Evolutionary conservation across 2,797 vertebrate species (phyloP), one percentile per base, ranked within the genome.

Genomic region (Poeciliopsis infans): DNA sequence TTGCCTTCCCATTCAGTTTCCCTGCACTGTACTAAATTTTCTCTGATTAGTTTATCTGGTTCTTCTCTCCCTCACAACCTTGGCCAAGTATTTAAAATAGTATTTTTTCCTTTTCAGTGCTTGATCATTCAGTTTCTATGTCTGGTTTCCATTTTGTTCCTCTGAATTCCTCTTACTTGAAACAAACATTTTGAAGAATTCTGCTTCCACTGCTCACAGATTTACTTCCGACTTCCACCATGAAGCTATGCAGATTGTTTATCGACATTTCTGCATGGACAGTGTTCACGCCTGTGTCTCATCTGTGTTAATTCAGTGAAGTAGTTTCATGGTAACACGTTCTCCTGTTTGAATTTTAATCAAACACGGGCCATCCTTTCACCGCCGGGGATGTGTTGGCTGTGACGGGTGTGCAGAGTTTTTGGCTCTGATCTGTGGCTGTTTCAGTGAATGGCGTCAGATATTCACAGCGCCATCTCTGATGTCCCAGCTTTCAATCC

Each of bases 381-480:
- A 78, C 74, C 85, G 87, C 80, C 84, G 81, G 80, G 84, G 89
- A 74, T 80, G 78, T 89, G 89, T 88, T 89, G 85, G 86, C 83
- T 81, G 72, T 79, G 78, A 69, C 39, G 3, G 53, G 73, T 57
- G 23, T 73, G 84, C 79, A 75, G 59, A 69, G 71, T 86, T 90
- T 88, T 82, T 91, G 92, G 90, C 91, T 90, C 77, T 87, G 84
- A 91, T 90, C 87, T 85, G 78, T 76, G 8, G 85, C 85, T 77
- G 85, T 87, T 90, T 88, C 87, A 78, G 74, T 88, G 87, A 90
- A 84, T 82, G 79, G 80, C 87, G 92, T 93, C 89, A 85, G 86
- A 93, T 90, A 93, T 93, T 94, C 91, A 78, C 76, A 83, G 87
- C 88, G 84, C 82, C 86, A 85, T 86, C 87, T 91, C 90, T 85